phyloP scores from a whole-genome alignment of 2,797 vertebrate genomes.

The Schizothorax lantsangensis region DNA sequence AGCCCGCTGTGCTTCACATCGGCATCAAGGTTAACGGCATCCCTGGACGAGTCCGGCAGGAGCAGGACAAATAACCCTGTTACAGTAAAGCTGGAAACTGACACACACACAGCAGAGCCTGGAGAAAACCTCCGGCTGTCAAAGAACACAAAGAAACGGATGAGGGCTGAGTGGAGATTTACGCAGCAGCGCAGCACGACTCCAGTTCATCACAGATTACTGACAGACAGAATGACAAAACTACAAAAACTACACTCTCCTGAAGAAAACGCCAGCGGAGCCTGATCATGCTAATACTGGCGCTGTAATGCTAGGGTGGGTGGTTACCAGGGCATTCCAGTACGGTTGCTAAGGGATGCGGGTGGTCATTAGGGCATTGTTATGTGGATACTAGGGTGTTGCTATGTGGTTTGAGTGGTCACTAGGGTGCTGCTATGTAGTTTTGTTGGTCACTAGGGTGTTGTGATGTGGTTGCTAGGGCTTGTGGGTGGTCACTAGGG shows the following conservation, averaged over 20 bases:
- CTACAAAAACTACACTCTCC: background rate
- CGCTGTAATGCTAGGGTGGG: background rate
- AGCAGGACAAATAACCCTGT: conserved; percentile 22
- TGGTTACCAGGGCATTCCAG: background rate
- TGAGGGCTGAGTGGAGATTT: background rate
- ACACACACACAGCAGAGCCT: conserved; percentile 16
- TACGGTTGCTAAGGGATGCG: background rate
- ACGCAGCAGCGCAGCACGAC: background rate
- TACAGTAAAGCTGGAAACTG: background rate
- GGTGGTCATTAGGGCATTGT: too few relatives aligned
- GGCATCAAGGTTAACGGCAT: conserved; percentile 11
- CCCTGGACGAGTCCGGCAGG: background rate
- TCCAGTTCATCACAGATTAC: background rate
- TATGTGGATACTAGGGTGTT: too few relatives aligned
- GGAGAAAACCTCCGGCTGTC: background rate
- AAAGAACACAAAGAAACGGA: background rate
- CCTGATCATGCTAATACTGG: background rate
- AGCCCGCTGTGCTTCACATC: background rate
- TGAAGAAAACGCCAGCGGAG: background rate
- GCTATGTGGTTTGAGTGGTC: background rate
- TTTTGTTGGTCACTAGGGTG: too few relatives aligned
- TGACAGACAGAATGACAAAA: background rate
- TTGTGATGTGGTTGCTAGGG: background rate
- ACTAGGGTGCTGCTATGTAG: background rate
- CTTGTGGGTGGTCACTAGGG: background rate